These are phyloP conservation scores for Morbakka virulenta DNA, from an alignment of 30 jellyfish, hydroid and myxozoan species.

Conservation along the genomic window DNA sequence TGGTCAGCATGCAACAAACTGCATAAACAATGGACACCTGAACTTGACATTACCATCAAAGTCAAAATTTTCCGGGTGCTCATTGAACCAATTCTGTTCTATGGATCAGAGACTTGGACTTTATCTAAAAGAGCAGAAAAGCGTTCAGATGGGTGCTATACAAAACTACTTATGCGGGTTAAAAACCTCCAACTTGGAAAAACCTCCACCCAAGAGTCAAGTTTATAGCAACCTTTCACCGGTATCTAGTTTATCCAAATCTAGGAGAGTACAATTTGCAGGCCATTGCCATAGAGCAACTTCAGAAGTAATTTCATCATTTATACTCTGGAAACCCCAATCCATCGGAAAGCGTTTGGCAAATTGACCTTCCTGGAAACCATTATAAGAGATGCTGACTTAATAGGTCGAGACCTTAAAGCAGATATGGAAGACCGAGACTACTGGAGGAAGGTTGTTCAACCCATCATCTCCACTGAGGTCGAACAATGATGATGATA, in stretches of 20 bases:
- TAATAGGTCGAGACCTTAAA: not conserved
- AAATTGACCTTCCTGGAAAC: not conserved
- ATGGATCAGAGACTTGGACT: not conserved
- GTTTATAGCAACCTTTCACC: not conserved
- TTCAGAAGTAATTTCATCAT: not conserved
- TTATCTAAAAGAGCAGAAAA: not conserved
- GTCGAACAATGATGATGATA: constrained; percentile 7
- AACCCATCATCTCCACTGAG: not conserved
- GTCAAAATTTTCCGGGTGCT: not conserved
- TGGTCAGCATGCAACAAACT: not conserved
- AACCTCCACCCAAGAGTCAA: too few relatives aligned
- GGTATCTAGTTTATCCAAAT: not conserved
- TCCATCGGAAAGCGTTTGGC: not conserved
- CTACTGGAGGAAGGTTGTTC: not conserved
- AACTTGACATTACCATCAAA: not conserved
- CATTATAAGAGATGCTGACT: not conserved
- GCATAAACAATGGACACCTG: not conserved
- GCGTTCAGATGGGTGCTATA: not conserved
- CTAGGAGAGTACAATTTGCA: not conserved
- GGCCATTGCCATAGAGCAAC: not conserved
- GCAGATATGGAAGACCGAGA: constrained; percentile 1
- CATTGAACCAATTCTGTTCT: not conserved
- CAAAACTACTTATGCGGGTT: not conserved
- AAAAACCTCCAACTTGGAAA: too few relatives aligned
- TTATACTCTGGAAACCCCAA: not conserved